Conservation (phyloP, 2,113 vertebrate species). For the Recurvirostra avosetta region DNA sequence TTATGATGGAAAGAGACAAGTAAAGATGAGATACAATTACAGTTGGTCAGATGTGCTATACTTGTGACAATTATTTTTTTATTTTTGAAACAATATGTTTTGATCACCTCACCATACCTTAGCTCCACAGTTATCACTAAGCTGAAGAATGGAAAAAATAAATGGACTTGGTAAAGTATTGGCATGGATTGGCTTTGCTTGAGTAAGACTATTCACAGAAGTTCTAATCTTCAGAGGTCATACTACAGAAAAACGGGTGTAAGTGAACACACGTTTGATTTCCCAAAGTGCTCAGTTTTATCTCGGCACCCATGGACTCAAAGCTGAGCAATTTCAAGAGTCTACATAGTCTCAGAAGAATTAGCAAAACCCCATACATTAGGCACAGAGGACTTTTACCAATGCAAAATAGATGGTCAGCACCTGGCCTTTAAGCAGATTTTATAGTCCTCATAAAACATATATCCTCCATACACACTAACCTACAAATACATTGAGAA, state of each 20-base stretch:
- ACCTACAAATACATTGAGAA: slow-evolving; percentile 24
- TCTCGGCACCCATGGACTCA: not conserved
- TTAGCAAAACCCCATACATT: not conserved
- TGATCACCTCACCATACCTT: not conserved
- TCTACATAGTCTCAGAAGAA: not conserved
- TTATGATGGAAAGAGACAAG: not conserved
- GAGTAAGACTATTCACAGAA: not conserved
- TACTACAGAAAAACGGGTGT: not conserved
- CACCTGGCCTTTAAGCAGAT: slow-evolving; percentile 47
- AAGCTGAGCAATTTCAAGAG: not conserved
- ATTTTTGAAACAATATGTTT: not conserved
- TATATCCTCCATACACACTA: slow-evolving; percentile 8
- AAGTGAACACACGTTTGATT: not conserved
- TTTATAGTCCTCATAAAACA: slow-evolving; percentile 48
- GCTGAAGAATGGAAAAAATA: not conserved
- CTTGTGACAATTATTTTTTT: not conserved
- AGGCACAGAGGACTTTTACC: not conserved
- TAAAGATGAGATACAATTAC: not conserved
- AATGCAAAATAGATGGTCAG: slow-evolving; percentile 35
- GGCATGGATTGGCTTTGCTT: not conserved
- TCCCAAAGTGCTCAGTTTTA: not conserved
- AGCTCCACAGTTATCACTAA: not conserved
- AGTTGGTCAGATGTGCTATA: not conserved
- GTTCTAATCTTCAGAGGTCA: not conserved
- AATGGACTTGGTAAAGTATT: not conserved